Conservation (phyloP, 2,888 invertebrate species). For the Nymphalis polychloros region DNA sequence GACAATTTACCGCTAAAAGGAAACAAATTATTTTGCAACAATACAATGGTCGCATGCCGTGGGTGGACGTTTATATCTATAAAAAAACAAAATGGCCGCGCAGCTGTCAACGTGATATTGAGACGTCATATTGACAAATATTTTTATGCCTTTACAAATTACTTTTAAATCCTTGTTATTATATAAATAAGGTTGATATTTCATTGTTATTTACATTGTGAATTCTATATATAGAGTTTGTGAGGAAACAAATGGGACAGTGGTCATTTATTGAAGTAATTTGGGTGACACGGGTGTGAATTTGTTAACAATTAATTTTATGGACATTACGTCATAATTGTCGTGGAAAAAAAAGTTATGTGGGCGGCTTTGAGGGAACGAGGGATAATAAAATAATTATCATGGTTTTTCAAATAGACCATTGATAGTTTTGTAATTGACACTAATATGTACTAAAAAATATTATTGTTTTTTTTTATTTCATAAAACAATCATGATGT, state of each 20-base stretch:
- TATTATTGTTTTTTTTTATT: too few species aligned
- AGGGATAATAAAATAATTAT: conserved; percentile 20
- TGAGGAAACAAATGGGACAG: conserved; percentile 51
- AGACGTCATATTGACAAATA: conserved; percentile 56
- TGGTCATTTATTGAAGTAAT: conserved; percentile 66
- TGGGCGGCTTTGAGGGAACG: conserved; percentile 43
- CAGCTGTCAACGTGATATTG: conserved; percentile 75
- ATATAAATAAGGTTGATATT: conserved; percentile 40
- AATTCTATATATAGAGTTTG: conserved; percentile 8
- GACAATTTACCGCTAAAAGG: conserved; percentile 44
- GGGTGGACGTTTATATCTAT: conserved; percentile 62
- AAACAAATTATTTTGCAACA: conserved; percentile 58
- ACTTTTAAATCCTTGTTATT: conserved; percentile 15
- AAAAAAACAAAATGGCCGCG: conserved; percentile 61
- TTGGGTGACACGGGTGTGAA: conserved; percentile 65
- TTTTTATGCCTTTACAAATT: conserved; percentile 22
- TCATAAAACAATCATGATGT: too few species aligned
- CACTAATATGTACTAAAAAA: not conserved
- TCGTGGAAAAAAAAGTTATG: conserved; percentile 65
- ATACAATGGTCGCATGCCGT: conserved; percentile 47
- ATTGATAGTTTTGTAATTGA: conserved; percentile 5
- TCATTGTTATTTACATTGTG: conserved; percentile 1
- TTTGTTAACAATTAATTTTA: conserved; percentile 70
- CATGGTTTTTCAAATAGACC: not conserved
- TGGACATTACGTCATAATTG: conserved; percentile 66